Conservation (phyloP, 2,888 invertebrate species). For the Lepidocyrtoides sp. region DNA sequence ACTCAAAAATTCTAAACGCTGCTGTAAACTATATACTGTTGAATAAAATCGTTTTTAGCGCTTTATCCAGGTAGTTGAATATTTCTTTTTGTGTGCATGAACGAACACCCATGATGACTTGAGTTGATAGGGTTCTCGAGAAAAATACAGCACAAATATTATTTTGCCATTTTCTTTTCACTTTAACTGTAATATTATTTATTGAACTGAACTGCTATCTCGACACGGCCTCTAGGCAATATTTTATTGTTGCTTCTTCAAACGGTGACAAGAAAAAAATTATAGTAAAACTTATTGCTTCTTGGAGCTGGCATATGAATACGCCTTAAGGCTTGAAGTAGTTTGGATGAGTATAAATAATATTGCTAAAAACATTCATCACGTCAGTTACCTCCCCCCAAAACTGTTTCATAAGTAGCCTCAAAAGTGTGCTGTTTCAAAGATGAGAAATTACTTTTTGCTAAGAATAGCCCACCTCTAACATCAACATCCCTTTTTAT, state of each 20-base stretch:
- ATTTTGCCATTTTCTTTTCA: too few relatives aligned
- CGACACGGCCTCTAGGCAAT: neutral
- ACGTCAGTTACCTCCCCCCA: neutral
- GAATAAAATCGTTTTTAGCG: too few relatives aligned
- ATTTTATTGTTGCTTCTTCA: constrained; percentile 30
- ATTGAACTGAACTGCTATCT: neutral
- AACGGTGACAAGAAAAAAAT: neutral
- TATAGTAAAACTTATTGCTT: neutral
- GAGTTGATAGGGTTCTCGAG: too few relatives aligned
- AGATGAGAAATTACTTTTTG: constrained; percentile 4
- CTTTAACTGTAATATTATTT: too few relatives aligned
- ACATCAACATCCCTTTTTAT: too few relatives aligned
- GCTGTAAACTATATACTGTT: too few relatives aligned
- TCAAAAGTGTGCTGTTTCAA: neutral
- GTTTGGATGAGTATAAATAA: neutral
- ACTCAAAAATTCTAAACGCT: too few relatives aligned
- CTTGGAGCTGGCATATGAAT: neutral
- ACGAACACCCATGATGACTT: too few relatives aligned
- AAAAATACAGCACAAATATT: too few relatives aligned
- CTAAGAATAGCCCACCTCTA: too few relatives aligned
- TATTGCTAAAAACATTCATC: neutral
- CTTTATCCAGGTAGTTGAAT: too few relatives aligned
- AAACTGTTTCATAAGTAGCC: neutral
- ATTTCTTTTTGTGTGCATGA: too few relatives aligned
- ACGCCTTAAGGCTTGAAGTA: neutral